Base-by-base conservation (phyloP, 2,113 vertebrate genomes). In the Dromiciops gliroides region DNA sequence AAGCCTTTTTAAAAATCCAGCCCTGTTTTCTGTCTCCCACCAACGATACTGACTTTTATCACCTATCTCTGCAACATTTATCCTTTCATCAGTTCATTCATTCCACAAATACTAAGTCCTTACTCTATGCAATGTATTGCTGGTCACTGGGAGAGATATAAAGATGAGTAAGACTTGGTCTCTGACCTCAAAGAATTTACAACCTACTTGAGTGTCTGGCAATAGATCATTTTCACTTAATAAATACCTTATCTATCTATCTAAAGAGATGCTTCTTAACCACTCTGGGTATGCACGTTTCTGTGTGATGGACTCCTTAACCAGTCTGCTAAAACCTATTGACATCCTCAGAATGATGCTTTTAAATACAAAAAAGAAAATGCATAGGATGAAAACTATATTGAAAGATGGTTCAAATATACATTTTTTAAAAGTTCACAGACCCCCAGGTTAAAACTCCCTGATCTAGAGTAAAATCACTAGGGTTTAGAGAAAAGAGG, bases 21-120 rank as follows among this genome's bases (percentile, higher is more conserved):
- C n/a, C 89, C 25, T 93, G 52, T 90, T 67, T 51, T 31, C 91
- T 92, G 49, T 44, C 83, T 92, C 92, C 67, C 28, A 91, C 92
- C 31, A 51, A 90, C n/a, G 83, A 92, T 91, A 24, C 51, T 75
- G 56, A 50, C 60, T 96, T 83, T 93, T 94, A 92, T 90, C 95
- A 96, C 89, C 91, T 94, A 89, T 93, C 92, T 31, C 50, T 83
- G 14, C 48, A 50, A 90, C 95, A 12, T 91, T 92, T 95, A 52
- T 50, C 67, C 67, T 83, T 83, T 44, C 67, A 83, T 83, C 6
- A 19, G 7, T 83, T 83, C 19, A 83, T 83, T 83, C n/a, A 83
- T 83, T 44, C 37, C n/a, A 83, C 67, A 83, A 83, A 83, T 83
- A 44, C 67, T 83, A 83, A 67, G 16, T 44, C 22, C 7, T 83